phyloP scores from a whole-genome alignment of 2,888 invertebrate genomes.

The Dermolepida albohirtum region DNA sequence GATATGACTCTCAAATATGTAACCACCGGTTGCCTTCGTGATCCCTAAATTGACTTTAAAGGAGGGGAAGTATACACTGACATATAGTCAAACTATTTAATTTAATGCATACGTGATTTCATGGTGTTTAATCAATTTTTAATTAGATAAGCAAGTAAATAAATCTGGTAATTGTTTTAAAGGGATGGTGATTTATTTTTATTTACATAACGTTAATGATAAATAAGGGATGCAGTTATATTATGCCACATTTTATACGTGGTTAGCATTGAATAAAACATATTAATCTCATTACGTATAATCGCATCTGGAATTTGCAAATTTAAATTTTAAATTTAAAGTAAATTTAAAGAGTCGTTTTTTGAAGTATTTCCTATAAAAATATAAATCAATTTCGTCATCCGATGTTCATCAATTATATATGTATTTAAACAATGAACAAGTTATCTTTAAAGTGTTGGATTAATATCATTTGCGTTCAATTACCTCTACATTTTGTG shows the following conservation, averaged over 20 bases:
- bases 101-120: conserved; percentile 20
- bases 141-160: conserved; percentile 16
- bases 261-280: neutral
- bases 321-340: too few species aligned
- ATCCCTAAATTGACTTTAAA: conserved; percentile 50
- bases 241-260: neutral
- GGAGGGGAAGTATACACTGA: conserved; percentile 46
- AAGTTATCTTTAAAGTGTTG: too few species aligned
- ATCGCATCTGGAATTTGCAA: too few species aligned
- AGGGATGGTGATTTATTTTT: conserved; percentile 10
- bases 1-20: conserved; percentile 41
- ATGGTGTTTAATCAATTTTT: conserved; percentile 17
- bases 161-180: conserved; percentile 7
- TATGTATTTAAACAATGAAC: too few species aligned
- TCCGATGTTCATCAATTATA: too few species aligned
- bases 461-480: too few species aligned
- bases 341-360: too few species aligned
- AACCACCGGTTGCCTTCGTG: conserved; percentile 49
- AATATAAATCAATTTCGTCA: too few species aligned
- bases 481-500: too few species aligned
- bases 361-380: too few species aligned
- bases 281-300: too few species aligned
- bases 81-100: conserved; percentile 34
- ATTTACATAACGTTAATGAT: neutral
- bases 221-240: neutral